Percentiles rank a stretch among this genome's conserved stretches.
phyloP scores from a whole-genome alignment of 2,888 invertebrate genomes.

The Eristalis arbustorum region DNA sequence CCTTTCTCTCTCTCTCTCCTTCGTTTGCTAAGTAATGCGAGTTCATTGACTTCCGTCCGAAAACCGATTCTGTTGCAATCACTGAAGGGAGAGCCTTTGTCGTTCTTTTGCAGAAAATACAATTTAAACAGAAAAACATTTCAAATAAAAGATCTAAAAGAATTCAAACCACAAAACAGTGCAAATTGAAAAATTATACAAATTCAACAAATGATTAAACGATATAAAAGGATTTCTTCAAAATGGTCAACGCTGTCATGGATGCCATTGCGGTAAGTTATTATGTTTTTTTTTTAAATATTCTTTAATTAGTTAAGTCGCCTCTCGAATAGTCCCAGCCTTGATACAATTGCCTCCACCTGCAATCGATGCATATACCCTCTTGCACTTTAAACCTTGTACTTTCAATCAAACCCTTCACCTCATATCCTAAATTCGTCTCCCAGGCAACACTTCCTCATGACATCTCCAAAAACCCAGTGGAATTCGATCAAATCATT shows the following conservation, averaged over 20 bases:
- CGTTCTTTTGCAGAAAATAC: slow-evolving; percentile 2
- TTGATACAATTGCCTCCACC: too few relatives aligned
- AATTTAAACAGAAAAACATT: slow-evolving; percentile 7
- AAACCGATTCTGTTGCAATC: slow-evolving; percentile 31
- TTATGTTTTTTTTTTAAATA: too few relatives aligned
- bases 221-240: slow-evolving; percentile 67
- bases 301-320: too few relatives aligned
- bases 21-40: background rate
- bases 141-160: background rate
- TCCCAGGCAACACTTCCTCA: too few relatives aligned
- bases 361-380: too few relatives aligned
- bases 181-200: background rate
- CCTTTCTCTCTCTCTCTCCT: background rate
- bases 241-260: slow-evolving; percentile 80
- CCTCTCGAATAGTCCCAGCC: too few relatives aligned
- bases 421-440: too few relatives aligned
- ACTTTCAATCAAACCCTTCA: too few relatives aligned
- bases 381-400: too few relatives aligned
- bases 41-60: slow-evolving; percentile 47
- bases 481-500: too few relatives aligned
- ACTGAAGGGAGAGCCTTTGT: background rate
- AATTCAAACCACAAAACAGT: background rate
- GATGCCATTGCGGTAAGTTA: slow-evolving; percentile 80
- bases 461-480: too few relatives aligned
- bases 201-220: slow-evolving; percentile 58